Base-by-base conservation (phyloP, 1,140 invertebrate species). In the Rhopalosiphum padi region DNA sequence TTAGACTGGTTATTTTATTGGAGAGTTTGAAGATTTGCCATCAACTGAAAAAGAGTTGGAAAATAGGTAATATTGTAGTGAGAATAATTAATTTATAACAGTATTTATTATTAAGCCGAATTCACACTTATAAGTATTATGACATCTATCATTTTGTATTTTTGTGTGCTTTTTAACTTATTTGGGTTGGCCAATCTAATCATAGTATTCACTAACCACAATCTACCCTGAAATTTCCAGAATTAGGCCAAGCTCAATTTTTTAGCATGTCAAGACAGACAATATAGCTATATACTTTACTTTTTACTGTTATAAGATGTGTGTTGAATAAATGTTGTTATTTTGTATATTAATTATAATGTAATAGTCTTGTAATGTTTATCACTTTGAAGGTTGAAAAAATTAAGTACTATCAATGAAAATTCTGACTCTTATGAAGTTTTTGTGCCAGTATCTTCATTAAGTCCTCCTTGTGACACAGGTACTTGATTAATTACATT, bases 1-100 rank as follows among this genome's bases (percentile, higher is more conserved):
- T 93, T 85, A 93, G 91, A 93, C 91, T 41, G 91, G 91, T 77
- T 93, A 93, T 41, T 93, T 93, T 93, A 93, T 93, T 41, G 91
- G 91, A 93, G 91, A 93, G 18, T 93, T 93, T 53, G 82, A 93
- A 85, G 91, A 93, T 93, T 86, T 93, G 82, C 46, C 91, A 43
- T 93, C 91, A 85, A 93, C 91, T 85, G 91, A 93, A 93, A 93
- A 55, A 0, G 91, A 93, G 30, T 25, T 93, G n/a, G 91, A 93
- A 93, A 93, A 85, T 46, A 86, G 91, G 91, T 93, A 93, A 51
- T 90, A 68, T 90, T 87, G 2, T 88, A 37, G 46, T 51, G 35
- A 23, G 87, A 21, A 55, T 89, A 37, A 77, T 77, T 77, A 18
- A 6, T n/a, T 77, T 77, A 35, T 77, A 77, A 4, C 30, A 30